phyloP scores from a whole-genome alignment of 2,797 vertebrate species.

The Darevskia mixta region DNA sequence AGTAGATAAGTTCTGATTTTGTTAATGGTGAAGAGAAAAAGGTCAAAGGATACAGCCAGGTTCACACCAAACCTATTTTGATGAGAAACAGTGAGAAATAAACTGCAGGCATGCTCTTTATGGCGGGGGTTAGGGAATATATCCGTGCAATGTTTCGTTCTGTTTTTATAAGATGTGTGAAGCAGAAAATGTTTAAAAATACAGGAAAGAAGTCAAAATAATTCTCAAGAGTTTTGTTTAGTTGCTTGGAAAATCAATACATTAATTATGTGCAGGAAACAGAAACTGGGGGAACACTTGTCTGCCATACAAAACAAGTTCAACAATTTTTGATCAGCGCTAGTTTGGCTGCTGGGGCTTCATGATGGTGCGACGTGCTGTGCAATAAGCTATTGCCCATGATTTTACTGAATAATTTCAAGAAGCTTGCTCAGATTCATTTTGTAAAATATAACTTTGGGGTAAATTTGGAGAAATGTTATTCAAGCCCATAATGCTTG shows the following conservation, averaged over 20 bases:
- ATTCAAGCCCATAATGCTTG: not conserved
- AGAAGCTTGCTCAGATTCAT: not conserved
- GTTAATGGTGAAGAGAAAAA: not conserved
- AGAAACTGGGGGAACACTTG: not conserved
- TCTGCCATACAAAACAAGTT: not conserved
- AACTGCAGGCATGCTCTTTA: not conserved
- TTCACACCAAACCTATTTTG: not conserved
- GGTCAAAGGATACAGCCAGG: not conserved
- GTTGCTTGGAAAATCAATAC: not conserved
- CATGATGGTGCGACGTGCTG: not conserved
- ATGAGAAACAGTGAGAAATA: not conserved
- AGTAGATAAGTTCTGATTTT: not conserved
- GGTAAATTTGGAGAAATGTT: not conserved
- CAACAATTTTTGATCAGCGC: not conserved
- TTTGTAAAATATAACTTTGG: not conserved
- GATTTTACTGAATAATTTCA: not conserved
- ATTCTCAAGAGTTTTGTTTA: not conserved
- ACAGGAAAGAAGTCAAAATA: not conserved
- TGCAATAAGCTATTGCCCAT: not conserved
- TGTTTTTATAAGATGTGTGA: not conserved
- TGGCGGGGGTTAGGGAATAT: not conserved
- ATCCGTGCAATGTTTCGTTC: not conserved
- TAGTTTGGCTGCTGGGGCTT: not conserved
- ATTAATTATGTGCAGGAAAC: not conserved
- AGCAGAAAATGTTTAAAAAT: constrained; percentile 2